Conservation (phyloP, 2,797 vertebrate genomes). For the Anomalospiza imberbis region DNA sequence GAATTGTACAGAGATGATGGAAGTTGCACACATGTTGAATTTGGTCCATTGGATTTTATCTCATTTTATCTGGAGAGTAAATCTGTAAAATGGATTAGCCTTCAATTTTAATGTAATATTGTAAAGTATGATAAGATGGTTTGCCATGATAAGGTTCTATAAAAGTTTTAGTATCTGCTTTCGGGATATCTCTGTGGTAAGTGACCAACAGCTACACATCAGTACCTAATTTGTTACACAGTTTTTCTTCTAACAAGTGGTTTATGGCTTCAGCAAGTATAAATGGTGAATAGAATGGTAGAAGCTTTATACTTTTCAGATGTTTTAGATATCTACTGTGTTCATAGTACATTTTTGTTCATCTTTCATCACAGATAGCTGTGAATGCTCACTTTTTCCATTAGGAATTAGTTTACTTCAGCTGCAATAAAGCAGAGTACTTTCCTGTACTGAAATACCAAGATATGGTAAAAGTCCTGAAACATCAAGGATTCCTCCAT, state of each 20-base stretch:
- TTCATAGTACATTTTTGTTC: background rate
- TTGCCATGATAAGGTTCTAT: background rate
- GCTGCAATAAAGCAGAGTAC: background rate
- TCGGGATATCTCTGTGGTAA: background rate
- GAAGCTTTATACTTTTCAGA: constrained; percentile 16
- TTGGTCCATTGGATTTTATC: constrained; percentile 15
- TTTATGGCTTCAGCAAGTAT: background rate
- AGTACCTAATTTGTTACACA: background rate
- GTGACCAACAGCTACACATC: background rate
- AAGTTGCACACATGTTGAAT: background rate
- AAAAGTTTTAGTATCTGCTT: constrained; percentile 12
- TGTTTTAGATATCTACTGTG: background rate
- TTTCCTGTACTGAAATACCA: background rate
- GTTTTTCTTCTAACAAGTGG: background rate
- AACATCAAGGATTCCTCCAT: background rate
- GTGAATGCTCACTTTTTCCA: background rate
- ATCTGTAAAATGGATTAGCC: constrained; percentile 31
- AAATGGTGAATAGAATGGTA: background rate
- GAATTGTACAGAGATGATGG: background rate
- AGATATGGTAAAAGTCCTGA: background rate
- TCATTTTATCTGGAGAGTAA: background rate
- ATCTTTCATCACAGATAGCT: background rate
- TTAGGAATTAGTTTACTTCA: background rate
- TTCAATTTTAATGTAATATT: constrained; percentile 50
- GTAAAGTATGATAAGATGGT: constrained; percentile 14